Percentiles rank a stretch among this genome's conserved stretches.
Evolutionary conservation across 2,113 vertebrate genomes (phyloP).

Genomic region (Dipodomys stephensi): DNA sequence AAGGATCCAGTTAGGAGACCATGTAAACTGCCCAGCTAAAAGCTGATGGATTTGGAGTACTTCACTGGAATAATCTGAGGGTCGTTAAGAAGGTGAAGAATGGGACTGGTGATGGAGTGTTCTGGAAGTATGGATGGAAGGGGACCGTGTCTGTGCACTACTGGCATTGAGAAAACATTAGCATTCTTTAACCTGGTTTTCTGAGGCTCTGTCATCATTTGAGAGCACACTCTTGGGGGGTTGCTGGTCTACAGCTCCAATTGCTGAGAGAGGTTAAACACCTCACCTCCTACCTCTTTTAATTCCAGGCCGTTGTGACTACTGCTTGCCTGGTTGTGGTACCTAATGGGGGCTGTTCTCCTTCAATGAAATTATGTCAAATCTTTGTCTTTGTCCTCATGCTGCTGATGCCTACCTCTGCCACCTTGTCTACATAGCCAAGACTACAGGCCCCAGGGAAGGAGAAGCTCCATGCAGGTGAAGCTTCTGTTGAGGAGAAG

Average conservation of each 20-base stretch:
- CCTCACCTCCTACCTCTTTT: background rate
- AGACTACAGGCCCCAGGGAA: background rate
- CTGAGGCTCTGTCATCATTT: background rate
- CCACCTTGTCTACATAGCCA: background rate
- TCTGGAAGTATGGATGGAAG: background rate
- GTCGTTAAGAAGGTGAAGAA: background rate
- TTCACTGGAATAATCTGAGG: background rate
- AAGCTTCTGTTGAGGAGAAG: background rate
- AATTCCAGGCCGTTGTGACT: background rate
- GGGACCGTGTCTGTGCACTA: accelerated
- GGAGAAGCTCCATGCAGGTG: background rate
- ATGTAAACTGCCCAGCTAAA: background rate
- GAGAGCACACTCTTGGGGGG: accelerated
- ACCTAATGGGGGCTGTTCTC: background rate
- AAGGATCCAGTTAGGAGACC: background rate
- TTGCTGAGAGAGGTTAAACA: background rate
- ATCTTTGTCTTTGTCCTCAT: background rate
- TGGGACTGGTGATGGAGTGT: background rate
- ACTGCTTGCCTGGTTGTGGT: background rate
- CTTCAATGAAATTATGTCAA: background rate
- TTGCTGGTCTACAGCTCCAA: background rate
- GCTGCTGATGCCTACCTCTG: background rate
- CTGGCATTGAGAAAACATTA: background rate
- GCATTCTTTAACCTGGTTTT: background rate
- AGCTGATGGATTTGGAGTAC: background rate